Conservation (phyloP, 1,140 invertebrate species). For the Druon quercuslanigerum region DNA sequence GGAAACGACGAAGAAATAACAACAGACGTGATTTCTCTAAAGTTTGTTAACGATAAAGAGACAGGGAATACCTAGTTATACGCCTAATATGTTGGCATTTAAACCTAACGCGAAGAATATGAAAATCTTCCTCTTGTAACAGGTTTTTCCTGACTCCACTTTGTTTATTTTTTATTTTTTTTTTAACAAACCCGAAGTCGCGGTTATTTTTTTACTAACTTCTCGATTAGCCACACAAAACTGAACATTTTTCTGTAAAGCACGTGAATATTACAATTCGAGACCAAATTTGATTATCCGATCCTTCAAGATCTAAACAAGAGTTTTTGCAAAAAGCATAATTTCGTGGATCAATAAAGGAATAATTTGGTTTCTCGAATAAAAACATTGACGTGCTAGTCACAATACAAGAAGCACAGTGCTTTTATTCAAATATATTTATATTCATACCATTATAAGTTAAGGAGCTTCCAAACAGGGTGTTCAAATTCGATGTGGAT, state of each 20-base stretch:
- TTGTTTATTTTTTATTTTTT: conserved; percentile 12
- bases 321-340: not conserved
- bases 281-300: conserved; percentile 38
- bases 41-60: conserved; percentile 25
- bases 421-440: conserved; percentile 58
- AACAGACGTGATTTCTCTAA: conserved; percentile 2
- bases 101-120: conserved; percentile 27
- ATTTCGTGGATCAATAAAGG: not conserved
- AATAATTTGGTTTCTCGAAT: conserved; percentile 3
- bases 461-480: conserved; percentile 60
- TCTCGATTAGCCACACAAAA: conserved; percentile 49
- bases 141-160: conserved; percentile 49
- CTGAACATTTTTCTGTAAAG: conserved; percentile 37
- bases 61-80: conserved; percentile 24
- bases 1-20: conserved; percentile 2
- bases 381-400: conserved; percentile 54
- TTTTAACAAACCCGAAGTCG: conserved; percentile 6
- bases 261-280: conserved; percentile 42
- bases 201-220: conserved; percentile 2
- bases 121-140: conserved; percentile 38
- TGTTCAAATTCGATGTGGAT: conserved; percentile 34
- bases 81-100: conserved; percentile 25
- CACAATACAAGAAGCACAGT: conserved; percentile 62
- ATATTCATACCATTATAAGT: conserved; percentile 56
- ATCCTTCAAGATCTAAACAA: not conserved